phyloP scores from a whole-genome alignment of 2,113 vertebrate genomes.

The Alaudala cheleensis region DNA sequence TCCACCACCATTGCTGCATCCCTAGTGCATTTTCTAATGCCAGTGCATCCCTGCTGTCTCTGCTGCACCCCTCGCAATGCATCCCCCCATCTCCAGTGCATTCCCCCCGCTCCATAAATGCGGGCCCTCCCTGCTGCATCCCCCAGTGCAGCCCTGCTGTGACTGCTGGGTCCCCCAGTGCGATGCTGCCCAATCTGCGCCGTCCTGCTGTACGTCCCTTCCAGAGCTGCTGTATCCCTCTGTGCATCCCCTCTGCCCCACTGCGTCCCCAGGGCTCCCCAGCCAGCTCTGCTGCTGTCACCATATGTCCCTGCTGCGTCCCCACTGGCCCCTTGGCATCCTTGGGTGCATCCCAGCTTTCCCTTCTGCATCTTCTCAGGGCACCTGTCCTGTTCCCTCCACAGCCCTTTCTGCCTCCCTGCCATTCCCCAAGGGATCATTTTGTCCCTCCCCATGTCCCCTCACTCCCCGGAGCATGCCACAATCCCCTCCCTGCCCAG shows the following conservation, averaged over 20 bases:
- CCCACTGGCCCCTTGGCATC: neutral
- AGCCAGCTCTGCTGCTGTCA: neutral
- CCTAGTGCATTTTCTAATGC: neutral
- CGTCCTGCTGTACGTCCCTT: accelerated
- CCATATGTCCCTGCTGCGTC: accelerated
- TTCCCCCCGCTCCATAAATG: neutral
- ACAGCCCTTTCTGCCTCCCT: neutral
- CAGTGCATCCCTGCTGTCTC: neutral
- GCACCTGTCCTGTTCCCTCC: neutral
- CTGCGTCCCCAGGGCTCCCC: neutral
- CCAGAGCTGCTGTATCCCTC: neutral
- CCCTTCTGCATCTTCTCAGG: neutral
- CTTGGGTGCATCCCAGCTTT: neutral
- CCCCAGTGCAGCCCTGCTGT: neutral
- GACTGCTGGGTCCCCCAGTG: neutral
- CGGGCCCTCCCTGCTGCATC: neutral
- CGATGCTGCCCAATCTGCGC: accelerated
- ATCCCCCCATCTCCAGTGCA: neutral
- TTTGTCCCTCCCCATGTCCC: neutral
- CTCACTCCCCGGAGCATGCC: neutral
- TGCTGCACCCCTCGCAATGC: neutral
- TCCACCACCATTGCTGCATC: neutral
- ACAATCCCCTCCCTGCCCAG: neutral
- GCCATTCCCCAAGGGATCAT: neutral
- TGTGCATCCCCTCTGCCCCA: neutral